Percentiles rank a stretch among this genome's conserved stretches.
Evolutionary conservation across 2,888 invertebrate genomes (phyloP).

Genomic region (Tipula unca): DNA sequence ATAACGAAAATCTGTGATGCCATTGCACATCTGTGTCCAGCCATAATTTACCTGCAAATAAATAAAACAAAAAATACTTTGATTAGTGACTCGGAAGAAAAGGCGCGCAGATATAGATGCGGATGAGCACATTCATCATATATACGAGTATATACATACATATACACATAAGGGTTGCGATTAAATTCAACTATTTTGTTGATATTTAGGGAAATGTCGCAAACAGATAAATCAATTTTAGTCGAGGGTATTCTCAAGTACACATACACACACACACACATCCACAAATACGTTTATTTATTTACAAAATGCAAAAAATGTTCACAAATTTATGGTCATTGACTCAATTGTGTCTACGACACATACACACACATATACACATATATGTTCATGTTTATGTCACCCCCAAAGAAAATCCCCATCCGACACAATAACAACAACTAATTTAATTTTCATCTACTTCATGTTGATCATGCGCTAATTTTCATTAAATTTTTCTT

Average conservation of each 20-base stretch:
- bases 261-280: neutral
- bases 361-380: neutral
- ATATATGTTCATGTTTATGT: neutral
- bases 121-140: neutral
- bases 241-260: constrained; percentile 14
- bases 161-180: neutral
- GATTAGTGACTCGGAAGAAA: constrained; percentile 9
- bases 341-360: constrained; percentile 17
- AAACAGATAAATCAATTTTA: neutral
- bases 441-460: neutral
- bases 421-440: neutral
- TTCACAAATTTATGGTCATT: constrained; percentile 17
- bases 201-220: constrained; percentile 14
- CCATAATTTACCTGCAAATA: constrained; percentile 25
- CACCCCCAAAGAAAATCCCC: neutral
- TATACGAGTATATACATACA: too few relatives aligned
- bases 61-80: neutral
- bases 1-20: constrained; percentile 25
- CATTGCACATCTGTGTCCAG: constrained; percentile 25
- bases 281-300: neutral
- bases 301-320: neutral
- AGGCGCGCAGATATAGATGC: too few relatives aligned
- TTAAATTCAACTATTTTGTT: neutral
- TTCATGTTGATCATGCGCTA: constrained; percentile 17
- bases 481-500: constrained; percentile 18